Conservation (phyloP, 2,888 invertebrate species). For the Taphrorychus bicolor region DNA sequence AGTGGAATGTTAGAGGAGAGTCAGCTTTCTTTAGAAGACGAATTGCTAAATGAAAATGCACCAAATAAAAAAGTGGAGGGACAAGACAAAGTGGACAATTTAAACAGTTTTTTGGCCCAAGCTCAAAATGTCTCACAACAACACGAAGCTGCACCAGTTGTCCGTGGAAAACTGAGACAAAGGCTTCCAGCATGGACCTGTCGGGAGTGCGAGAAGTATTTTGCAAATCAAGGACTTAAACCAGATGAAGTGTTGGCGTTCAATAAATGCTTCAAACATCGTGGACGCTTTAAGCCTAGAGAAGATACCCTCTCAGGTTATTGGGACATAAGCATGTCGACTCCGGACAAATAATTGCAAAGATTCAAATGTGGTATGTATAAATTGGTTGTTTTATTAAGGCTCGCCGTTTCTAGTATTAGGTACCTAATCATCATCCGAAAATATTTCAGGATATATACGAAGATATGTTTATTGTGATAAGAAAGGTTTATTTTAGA, state of each 20-base stretch:
- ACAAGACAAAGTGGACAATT: conserved; percentile 18
- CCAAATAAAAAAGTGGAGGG: neutral
- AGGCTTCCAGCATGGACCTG: conserved; percentile 50
- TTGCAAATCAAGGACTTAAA: conserved; percentile 49
- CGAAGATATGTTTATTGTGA: too few species aligned
- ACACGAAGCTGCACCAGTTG: conserved; percentile 41
- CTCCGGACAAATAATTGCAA: neutral
- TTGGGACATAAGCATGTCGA: conserved; percentile 44
- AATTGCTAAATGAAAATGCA: too few species aligned
- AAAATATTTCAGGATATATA: too few species aligned
- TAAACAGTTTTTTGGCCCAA: conserved; percentile 42
- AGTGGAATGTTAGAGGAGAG: conserved; percentile 17
- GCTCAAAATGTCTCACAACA: conserved; percentile 35
- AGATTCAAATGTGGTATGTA: too few species aligned
- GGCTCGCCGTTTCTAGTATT: too few species aligned
- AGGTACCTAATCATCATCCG: too few species aligned
- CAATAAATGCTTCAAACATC: conserved; percentile 62
- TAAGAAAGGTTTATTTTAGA: too few species aligned
- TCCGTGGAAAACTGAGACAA: conserved; percentile 49
- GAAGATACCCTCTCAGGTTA: conserved; percentile 49
- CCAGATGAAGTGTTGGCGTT: conserved; percentile 56
- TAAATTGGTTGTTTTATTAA: too few species aligned
- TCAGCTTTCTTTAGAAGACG: neutral
- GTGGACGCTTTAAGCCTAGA: conserved; percentile 56
- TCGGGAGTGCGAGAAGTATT: conserved; percentile 49